These are phyloP conservation scores for Luperina testacea DNA, from an alignment of 2,888 invertebrate species.

Conservation along the genomic window DNA sequence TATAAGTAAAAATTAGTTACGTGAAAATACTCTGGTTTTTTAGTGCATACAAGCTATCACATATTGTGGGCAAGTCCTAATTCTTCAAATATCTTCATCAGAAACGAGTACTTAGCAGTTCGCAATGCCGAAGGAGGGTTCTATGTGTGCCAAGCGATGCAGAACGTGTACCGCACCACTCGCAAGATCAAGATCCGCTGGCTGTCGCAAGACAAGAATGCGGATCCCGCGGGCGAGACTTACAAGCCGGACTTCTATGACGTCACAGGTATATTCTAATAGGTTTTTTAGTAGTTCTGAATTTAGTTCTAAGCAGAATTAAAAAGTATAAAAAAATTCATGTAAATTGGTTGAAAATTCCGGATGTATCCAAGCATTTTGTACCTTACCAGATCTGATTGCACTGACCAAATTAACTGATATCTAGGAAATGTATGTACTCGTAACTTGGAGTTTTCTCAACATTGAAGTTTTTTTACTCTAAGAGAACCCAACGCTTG, in stretches of 20 bases:
- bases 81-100: conserved; percentile 52
- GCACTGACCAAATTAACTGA: too few species aligned
- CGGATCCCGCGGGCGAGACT: conserved; percentile 91
- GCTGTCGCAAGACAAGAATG: conserved; percentile 94
- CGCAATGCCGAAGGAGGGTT: conserved; percentile 97
- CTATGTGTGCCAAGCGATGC: conserved; percentile 96
- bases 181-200: conserved; percentile 96
- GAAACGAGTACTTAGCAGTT: conserved; percentile 97
- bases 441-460: too few species aligned
- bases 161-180: conserved; percentile 96
- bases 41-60: not conserved
- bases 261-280: conserved; percentile 91
- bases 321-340: too few species aligned
- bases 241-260: conserved; percentile 98
- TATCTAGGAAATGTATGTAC: too few species aligned
- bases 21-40: too few species aligned
- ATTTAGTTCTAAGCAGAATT: too few species aligned
- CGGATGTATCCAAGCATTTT: too few species aligned
- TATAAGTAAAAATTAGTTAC: too few species aligned
- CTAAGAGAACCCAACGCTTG: too few species aligned
- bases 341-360: too few species aligned
- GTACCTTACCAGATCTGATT: too few species aligned
- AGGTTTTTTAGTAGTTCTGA: not conserved
- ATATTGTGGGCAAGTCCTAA: not conserved
- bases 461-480: too few species aligned